Base-by-base conservation (phyloP, 2,888 invertebrate species). In the Eumacrocentrus americanus region DNA sequence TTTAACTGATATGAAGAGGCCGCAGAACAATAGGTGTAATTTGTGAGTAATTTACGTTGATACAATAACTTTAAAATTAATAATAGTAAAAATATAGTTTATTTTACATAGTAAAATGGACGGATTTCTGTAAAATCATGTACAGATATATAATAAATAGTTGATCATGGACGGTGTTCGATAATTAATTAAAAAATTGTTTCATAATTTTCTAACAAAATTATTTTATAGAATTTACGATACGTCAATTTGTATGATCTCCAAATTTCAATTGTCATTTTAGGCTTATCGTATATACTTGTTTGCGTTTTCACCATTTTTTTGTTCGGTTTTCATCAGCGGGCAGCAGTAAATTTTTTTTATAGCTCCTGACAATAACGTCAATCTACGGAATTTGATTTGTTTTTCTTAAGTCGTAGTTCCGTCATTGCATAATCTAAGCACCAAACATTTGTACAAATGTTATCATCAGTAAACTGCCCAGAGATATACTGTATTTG, bases 341-440 rank as follows among this genome's bases (percentile, higher is more conserved):
- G n/a, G n/a, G n/a, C n/a, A n/a, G 6, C 1, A 40, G 12, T 14
- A 42, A 16, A 20, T 18, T 16, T 7, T 6, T 3, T 2, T 40
- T 16, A 7, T 37, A 3, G 14, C 22, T 42, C 9, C 63, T 59
- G 62, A 64, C 59, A 61, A 61, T 58, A 62, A 62, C 54, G 64
- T 54, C 61, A 61, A 60, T 25, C 42, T 34, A 16, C 52, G 37
- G 47, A 46, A 59, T 40, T 44, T 20, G 3, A 18, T 50, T 53
- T 46, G 29, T 23, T 20, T 6, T 16, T 34, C 7, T 9, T 11
- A 16, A 7, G 9, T 34, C n/a, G n/a, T n/a, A n/a, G n/a, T n/a
- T n/a, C n/a, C n/a, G n/a, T 25, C 46, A 61, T 46, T 63, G 48
- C 11, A 61, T n/a, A 37, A 40, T 38, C 63, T 58, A 60, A 2